A percentile compares a stretch with the other conserved stretches of the same genome.
Evolutionary conservation across 2,113 vertebrate genomes (phyloP).

Genomic region (Sus scrofa): DNA sequence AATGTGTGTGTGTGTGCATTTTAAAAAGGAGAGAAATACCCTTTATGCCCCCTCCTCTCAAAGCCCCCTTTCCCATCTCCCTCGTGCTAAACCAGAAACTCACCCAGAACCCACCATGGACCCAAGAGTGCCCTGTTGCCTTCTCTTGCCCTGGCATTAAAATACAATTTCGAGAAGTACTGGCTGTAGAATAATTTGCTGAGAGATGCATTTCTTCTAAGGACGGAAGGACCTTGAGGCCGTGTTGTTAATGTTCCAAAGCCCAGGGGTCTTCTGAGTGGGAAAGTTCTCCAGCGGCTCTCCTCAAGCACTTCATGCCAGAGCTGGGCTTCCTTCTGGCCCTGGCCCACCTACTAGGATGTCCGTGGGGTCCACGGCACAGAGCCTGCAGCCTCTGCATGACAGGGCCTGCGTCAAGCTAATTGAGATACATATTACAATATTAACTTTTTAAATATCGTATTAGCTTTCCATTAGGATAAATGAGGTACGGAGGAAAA

Average conservation of each 20-base stretch:
- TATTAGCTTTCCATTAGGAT: slow-evolving; percentile 69
- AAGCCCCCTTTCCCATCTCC: background rate
- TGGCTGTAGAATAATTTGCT: background rate
- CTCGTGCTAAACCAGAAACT: background rate
- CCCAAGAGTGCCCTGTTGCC: rapidly evolving
- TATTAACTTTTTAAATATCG: slow-evolving; percentile 60
- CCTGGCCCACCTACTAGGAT: rapidly evolving
- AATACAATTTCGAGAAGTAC: slow-evolving; percentile 1
- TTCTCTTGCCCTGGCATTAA: background rate
- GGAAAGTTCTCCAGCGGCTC: background rate
- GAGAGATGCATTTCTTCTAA: background rate
- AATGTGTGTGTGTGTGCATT: background rate
- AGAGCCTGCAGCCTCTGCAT: background rate
- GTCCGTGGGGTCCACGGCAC: rapidly evolving
- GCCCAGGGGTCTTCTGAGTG: background rate
- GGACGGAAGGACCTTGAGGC: slow-evolving; percentile 31
- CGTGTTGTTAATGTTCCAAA: background rate
- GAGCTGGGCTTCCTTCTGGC: background rate
- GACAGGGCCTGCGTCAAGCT: background rate
- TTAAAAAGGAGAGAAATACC: background rate
- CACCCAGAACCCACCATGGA: background rate
- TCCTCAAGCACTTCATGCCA: background rate
- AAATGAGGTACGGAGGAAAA: slow-evolving; percentile 47
- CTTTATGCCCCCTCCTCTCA: background rate
- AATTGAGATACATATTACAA: slow-evolving; percentile 65